Evolutionary conservation across 2,113 vertebrate species (phyloP).

Genomic region (Hassar affinis): DNA sequence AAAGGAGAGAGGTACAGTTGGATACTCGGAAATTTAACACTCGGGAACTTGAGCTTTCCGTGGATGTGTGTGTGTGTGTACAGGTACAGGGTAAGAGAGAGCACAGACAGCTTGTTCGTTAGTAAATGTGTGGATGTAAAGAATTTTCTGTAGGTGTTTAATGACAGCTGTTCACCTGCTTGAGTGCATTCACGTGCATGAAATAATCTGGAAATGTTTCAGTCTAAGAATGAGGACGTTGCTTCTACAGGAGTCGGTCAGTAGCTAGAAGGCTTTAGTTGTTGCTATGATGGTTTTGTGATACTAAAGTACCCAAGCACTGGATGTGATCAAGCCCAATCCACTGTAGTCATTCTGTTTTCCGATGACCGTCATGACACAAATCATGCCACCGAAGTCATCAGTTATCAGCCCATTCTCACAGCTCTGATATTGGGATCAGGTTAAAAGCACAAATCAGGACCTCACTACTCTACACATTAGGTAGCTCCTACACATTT

Average conservation of each 20-base stretch:
- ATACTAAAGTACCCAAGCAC: neutral
- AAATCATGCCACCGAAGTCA: neutral
- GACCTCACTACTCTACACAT: neutral
- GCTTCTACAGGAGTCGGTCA: neutral
- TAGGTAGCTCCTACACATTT: neutral
- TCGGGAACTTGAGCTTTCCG: neutral
- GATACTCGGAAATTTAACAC: slow-evolving; percentile 20
- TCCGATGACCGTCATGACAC: neutral
- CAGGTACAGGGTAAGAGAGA: neutral
- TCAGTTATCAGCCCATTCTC: neutral
- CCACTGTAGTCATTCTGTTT: neutral
- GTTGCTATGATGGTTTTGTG: neutral
- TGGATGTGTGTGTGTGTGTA: neutral
- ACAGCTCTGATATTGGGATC: neutral
- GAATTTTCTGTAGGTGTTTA: neutral
- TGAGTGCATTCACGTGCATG: slow-evolving; percentile 8
- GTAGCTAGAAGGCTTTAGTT: neutral
- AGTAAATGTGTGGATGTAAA: neutral
- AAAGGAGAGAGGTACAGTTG: slow-evolving; percentile 36
- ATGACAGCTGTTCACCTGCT: neutral
- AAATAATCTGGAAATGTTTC: neutral
- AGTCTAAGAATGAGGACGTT: neutral
- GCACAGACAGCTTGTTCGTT: neutral
- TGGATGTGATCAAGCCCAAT: neutral
- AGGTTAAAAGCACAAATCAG: neutral